Evolutionary conservation across 2,888 invertebrate genomes (phyloP).

Genomic region (Norana najaformis): DNA sequence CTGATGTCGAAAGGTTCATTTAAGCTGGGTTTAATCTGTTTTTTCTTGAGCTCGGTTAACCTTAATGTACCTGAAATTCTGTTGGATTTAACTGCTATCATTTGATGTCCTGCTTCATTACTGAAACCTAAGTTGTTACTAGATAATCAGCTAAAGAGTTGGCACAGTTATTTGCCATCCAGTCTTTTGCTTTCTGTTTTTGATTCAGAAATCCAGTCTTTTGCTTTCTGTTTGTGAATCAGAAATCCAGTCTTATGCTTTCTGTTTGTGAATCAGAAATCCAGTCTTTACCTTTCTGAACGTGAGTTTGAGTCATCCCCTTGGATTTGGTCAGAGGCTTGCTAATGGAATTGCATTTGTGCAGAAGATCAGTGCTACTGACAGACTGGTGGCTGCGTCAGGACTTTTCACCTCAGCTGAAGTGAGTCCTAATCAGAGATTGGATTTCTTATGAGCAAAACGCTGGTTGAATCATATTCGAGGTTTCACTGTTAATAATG

Average conservation of each 20-base stretch:
- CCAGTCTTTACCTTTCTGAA: too few species aligned
- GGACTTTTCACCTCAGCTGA: neutral
- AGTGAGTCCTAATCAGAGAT: neutral
- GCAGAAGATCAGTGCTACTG: neutral
- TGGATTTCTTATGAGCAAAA: neutral
- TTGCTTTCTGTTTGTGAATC: too few species aligned
- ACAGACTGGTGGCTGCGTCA: neutral
- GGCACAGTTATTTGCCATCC: too few species aligned
- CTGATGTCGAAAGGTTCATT: neutral
- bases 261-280: too few species aligned
- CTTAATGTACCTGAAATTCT: neutral
- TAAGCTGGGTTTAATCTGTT: neutral
- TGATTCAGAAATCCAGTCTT: too few species aligned
- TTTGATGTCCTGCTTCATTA: neutral
- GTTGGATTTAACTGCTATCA: neutral
- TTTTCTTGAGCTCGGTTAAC: neutral
- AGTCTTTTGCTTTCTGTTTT: too few species aligned
- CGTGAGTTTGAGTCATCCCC: neutral
- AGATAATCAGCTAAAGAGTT: too few species aligned
- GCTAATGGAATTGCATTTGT: neutral
- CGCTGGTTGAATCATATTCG: neutral
- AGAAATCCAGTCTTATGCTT: too few species aligned
- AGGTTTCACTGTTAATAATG: neutral
- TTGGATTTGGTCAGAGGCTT: neutral
- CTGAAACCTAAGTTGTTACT: too few species aligned